Base-by-base conservation (phyloP, 1,140 invertebrate species). In the Ruditapes philippinarum region DNA sequence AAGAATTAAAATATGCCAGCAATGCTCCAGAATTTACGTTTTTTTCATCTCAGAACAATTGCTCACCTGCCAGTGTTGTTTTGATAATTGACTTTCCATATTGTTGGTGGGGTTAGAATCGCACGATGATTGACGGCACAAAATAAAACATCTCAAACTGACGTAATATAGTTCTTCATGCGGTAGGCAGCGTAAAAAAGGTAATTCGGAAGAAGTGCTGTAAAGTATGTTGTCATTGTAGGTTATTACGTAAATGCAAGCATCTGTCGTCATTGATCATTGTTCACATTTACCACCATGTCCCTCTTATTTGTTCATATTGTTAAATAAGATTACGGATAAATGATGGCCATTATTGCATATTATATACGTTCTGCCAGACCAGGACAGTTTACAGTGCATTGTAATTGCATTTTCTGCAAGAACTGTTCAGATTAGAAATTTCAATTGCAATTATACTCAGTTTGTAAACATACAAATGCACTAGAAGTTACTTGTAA, bases 31-130 rank as follows among this genome's bases (percentile, higher is more conserved):
- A 78, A 40, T 31, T 36, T 11, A 28, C 5, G 33, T 4, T 78
- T 78, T 78, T 78, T 54, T 78, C 36, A 54, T 78, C 42, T 31
- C 12, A 22, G 45, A 78, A 78, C 74, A 78, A 78, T 78, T 78
- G 74, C 74, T 78, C 74, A 51, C 74, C 74, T 70, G 45, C 28
- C 28, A 51, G 74, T 78, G n/a, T 78, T 78, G 25, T 28, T 78
- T 78, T 78, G 12, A 28, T 78, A 78, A 78, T 78, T 78, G 49
- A 78, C 45, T 78, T 78, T 54, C 74, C 74, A 78, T 45, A 36
- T 54, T 49, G 3, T 78, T 51, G 49, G 74, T 78, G 74, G 74
- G 74, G 74, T 40, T 51, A 38, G 74, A 36, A 51, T 78, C 33
- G n/a, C 42, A 78, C 14, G 7, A 17, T 78, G 74, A 78, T 78